Evolutionary conservation across 2,797 vertebrate species (phyloP).

Genomic region (Xiphorhynchus erythropygius): DNA sequence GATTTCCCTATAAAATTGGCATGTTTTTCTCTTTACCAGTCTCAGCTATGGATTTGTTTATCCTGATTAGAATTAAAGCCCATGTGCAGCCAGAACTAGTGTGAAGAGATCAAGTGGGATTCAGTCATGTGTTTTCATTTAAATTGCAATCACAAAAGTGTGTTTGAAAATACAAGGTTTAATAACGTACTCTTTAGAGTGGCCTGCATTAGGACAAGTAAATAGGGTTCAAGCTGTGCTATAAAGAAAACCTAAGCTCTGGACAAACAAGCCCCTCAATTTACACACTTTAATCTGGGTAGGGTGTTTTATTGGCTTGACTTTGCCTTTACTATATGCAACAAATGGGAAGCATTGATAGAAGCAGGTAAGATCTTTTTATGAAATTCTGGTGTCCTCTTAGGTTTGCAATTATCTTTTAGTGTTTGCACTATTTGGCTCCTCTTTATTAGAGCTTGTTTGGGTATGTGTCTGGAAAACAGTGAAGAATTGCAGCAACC

Average conservation of each 20-base stretch:
- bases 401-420: background rate
- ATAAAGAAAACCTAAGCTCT: background rate
- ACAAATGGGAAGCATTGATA: background rate
- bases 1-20: background rate
- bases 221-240: background rate
- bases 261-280: background rate
- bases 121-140: conserved; percentile 13
- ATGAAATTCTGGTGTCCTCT: background rate
- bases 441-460: background rate
- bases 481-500: background rate
- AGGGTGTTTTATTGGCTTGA: background rate
- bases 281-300: background rate
- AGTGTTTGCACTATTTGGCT: background rate
- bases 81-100: background rate
- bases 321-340: background rate
- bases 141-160: background rate
- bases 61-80: conserved; percentile 12
- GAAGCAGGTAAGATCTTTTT: background rate
- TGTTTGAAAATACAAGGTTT: conserved; percentile 47
- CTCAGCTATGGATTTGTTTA: conserved; percentile 6
- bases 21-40: background rate
- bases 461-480: background rate
- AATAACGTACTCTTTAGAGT: conserved; percentile 10
- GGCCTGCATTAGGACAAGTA: background rate
- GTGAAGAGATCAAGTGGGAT: conserved; percentile 16